Percentiles rank a stretch among this genome's conserved stretches.
phyloP scores from a whole-genome alignment of 2,113 vertebrate species.

The Eonycteris spelaea region DNA sequence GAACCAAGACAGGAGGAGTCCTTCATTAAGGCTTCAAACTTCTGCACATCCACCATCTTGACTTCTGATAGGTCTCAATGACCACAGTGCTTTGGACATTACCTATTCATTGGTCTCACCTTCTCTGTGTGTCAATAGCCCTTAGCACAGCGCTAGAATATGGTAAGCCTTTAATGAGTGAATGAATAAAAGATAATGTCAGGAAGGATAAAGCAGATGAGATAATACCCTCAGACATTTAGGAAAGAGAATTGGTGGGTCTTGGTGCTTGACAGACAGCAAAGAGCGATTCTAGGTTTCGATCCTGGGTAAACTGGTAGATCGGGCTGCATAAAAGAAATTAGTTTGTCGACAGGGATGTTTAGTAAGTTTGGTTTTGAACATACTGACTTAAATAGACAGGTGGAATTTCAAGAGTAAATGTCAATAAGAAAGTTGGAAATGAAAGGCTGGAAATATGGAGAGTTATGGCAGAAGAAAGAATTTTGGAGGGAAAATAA shows the following conservation, averaged over 20 bases:
- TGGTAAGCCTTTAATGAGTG: neutral
- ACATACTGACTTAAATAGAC: neutral
- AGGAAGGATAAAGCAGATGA: neutral
- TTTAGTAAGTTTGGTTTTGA: neutral
- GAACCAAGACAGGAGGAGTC: neutral
- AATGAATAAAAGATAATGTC: neutral
- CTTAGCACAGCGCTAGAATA: neutral
- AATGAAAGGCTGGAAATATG: neutral
- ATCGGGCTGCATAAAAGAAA: neutral
- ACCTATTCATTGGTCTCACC: neutral
- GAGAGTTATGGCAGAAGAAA: neutral
- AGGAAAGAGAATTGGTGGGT: neutral
- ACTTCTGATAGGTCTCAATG: neutral
- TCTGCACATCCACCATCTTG: too few species aligned
- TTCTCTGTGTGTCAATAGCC: neutral
- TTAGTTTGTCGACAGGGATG: neutral
- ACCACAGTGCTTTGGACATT: neutral
- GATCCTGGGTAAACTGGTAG: neutral
- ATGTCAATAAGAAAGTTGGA: neutral
- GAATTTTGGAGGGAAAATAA: neutral
- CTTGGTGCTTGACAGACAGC: neutral
- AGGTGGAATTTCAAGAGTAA: neutral
- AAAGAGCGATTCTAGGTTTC: neutral
- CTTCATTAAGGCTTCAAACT: neutral
- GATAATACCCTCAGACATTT: neutral